A percentile compares a stretch with the other conserved stretches of the same genome.
phyloP scores from a whole-genome alignment of 30 jellyfish, hydroid and myxozoan genomes.

The Sanderia malayensis region DNA sequence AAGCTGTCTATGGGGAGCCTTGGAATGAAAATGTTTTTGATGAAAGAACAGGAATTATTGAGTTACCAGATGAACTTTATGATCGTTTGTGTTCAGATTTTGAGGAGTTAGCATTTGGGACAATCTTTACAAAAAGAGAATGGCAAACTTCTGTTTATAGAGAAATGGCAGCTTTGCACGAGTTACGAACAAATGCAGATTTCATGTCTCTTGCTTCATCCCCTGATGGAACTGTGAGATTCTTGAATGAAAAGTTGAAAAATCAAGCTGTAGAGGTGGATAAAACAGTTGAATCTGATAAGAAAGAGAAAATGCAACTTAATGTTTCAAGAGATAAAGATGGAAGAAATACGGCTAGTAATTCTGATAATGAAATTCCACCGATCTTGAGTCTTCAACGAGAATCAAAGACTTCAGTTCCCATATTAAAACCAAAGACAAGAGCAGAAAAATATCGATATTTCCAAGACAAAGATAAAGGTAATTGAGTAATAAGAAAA shows the following conservation, averaged over 20 bases:
- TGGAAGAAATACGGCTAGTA: slow-evolving; percentile 14
- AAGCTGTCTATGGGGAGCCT: slow-evolving; percentile 39
- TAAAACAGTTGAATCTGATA: slow-evolving; percentile 1
- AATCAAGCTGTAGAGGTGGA: slow-evolving; percentile 19
- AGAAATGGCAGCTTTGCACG: slow-evolving; percentile 59
- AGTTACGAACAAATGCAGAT: slow-evolving; percentile 30
- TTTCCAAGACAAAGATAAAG: slow-evolving; percentile 26
- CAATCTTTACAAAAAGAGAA: slow-evolving; percentile 37
- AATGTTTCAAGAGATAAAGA: not conserved
- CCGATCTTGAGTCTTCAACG: slow-evolving; percentile 24
- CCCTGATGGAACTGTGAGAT: slow-evolving; percentile 20
- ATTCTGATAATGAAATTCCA: slow-evolving; percentile 25
- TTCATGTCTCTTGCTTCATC: slow-evolving; percentile 45
- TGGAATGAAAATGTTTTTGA: slow-evolving; percentile 27
- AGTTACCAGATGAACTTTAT: slow-evolving; percentile 46
- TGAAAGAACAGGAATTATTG: slow-evolving; percentile 1
- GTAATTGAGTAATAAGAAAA: too few relatives aligned
- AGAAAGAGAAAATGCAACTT: not conserved
- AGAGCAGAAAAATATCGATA: slow-evolving; percentile 53
- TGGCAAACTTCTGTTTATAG: slow-evolving; percentile 79
- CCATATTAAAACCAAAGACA: slow-evolving; percentile 40
- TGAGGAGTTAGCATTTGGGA: slow-evolving; percentile 55
- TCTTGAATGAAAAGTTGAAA: slow-evolving; percentile 28
- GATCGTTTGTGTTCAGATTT: slow-evolving; percentile 26
- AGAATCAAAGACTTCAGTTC: slow-evolving; percentile 28